Evolutionary conservation across 2,113 vertebrate genomes (phyloP).

Genomic region (Myrmophylax atrothorax): DNA sequence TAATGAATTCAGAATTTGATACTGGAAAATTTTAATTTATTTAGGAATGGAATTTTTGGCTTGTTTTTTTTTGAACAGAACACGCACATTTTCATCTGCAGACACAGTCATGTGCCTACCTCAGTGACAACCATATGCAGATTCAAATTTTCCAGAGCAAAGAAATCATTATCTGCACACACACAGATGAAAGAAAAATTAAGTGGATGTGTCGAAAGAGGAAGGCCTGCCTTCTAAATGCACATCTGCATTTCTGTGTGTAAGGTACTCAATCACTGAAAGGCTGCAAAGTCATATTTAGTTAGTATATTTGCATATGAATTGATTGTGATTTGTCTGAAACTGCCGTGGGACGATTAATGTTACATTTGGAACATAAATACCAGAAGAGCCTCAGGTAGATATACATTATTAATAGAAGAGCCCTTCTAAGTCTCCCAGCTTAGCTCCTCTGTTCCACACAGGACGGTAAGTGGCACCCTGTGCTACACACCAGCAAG

Average conservation of each 20-base stretch:
- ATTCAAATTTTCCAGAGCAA: neutral
- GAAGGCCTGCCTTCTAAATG: neutral
- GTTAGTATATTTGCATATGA: neutral
- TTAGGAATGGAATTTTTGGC: neutral
- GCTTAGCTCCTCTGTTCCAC: neutral
- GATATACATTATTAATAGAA: neutral
- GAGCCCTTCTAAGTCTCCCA: neutral
- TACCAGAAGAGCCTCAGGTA: neutral
- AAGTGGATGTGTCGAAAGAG: neutral
- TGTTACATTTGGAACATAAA: neutral
- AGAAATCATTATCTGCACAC: neutral
- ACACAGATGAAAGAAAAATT: slow-evolving; percentile 11
- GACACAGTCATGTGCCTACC: neutral
- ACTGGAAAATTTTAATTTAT: neutral
- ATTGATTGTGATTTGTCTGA: neutral
- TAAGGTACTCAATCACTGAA: neutral
- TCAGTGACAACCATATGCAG: neutral
- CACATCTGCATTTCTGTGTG: neutral
- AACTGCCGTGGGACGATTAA: neutral
- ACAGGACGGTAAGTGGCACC: neutral
- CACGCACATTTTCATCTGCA: neutral
- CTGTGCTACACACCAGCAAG: neutral
- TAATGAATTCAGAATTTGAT: neutral
- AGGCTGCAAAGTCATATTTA: neutral
- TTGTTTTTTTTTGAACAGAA: neutral